Evolutionary conservation across 2,113 vertebrate genomes (phyloP), one percentile per base, ranked within the genome.

Genomic region (Ammospiza caudacuta): DNA sequence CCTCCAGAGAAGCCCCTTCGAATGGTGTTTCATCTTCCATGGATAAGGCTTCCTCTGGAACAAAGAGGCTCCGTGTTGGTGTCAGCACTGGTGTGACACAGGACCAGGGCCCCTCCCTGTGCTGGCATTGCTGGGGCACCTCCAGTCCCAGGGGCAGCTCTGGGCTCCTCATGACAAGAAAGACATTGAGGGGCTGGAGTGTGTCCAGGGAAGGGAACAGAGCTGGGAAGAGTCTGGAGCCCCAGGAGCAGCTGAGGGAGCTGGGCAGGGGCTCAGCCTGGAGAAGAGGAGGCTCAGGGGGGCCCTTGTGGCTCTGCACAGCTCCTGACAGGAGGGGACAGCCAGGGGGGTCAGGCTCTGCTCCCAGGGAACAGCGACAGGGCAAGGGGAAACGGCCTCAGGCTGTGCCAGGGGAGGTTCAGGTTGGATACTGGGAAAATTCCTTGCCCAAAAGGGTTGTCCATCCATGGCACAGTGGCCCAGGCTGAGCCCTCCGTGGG

Each of bases 1-100:
- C 18, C 14, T 35, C 47, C 0, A 18, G 75, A 49, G 55, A 7
- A 77, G 51, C n/a, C 4, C 2, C 79, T 29, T 64, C 25, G 1
- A 3, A 5, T 0, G 0, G 39, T 2, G 0, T 22, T 23, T 80
- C 67, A 0, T 43, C 31, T 11, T 44, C 59, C 4, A 3, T 2
- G 3, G 2, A 4, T 3, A 10, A 37, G 25, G 22, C 12, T 4
- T 80, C 68, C 67, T 76, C 96, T 96, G 92, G 18, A 92, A 93
- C 1, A 12, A 23, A 39, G 27, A 9, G 10, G 20, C 57, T 9
- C 17, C 0, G 1, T 25, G n/a, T 22, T 69, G 74, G 63, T 62
- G 79, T 16, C 49, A 49, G 62, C 41, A 9, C 33, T 0, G 2
- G 17, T 47, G 70, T 47, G 70, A 62, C 62, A 68, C n/a, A 31